Conservation (phyloP, 2,113 vertebrate species). For the Bothrops jararaca region DNA sequence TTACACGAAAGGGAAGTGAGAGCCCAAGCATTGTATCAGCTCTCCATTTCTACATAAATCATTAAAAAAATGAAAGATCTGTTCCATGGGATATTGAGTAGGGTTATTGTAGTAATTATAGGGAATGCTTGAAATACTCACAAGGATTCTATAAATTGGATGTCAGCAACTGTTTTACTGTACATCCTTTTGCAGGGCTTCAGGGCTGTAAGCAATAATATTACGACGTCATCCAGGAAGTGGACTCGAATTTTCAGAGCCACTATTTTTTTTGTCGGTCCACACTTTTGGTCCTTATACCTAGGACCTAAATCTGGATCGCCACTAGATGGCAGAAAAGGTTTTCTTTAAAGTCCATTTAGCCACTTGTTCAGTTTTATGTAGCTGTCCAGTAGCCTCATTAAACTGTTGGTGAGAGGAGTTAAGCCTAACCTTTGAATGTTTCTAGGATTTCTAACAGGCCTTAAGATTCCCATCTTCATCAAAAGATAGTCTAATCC, state of each 20-base stretch:
- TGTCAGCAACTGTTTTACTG: background rate
- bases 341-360: background rate
- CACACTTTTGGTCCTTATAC: background rate
- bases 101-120: background rate
- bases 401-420: background rate
- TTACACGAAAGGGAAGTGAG: background rate
- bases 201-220: background rate
- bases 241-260: background rate
- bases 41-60: background rate
- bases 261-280: background rate
- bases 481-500: background rate
- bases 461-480: background rate
- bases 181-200: background rate
- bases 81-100: background rate
- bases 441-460: background rate
- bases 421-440: background rate
- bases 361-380: background rate
- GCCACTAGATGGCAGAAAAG: background rate
- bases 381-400: background rate
- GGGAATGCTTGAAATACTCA: background rate
- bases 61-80: background rate
- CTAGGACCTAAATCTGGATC: background rate
- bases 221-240: background rate
- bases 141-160: background rate
- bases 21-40: background rate